Evolutionary conservation across 2,113 vertebrate genomes (phyloP), one percentile per base, ranked within the genome.

Genomic region (Microcebus griseorufus): DNA sequence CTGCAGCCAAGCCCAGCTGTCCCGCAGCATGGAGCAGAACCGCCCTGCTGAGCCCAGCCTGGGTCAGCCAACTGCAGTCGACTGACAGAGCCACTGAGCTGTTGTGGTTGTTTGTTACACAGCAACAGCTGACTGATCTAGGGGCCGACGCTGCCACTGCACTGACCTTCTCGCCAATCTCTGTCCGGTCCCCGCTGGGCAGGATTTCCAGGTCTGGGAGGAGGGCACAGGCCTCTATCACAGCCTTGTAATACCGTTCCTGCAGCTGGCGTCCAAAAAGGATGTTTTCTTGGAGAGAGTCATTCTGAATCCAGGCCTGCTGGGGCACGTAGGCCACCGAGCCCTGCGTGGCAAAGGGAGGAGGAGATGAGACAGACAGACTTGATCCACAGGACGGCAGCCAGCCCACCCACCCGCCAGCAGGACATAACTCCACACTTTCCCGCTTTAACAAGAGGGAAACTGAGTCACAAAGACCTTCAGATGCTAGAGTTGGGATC

Each of bases 261-360:
- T 97, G 99, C 86, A 93, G 95, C 86, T 99, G 99, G 76, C 98
- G 99, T 16, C 99, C 99, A 82, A 99, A 99, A 12, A 99, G 27
- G 12, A 99, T 99, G 98, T 99, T 99, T 69, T 99, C 99, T 96
- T 98, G 98, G 88, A 99, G 98, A 3, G 99, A 99, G 27, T 99
- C 98, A 18, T 99, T 99, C 98, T 99, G 99, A 97, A 99, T 99
- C 99, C 99, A 99, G 34, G 99, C 99, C 98, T 99, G 99, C 98
- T 99, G 99, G 20, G 99, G 99, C 79, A 99, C 99, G 0, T 99
- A 99, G 73, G 99, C 99, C 96, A 99, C 98, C 0, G 99, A 99
- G 58, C 99, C 99, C 99, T 99, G 94, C 4, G 37, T n/a, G 87
- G 94, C 93, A 81, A 13, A 2, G 0, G 25, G n/a, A 69, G 67